Evolutionary conservation across 2,797 vertebrate species (phyloP).

Genomic region (Darevskia mixta): DNA sequence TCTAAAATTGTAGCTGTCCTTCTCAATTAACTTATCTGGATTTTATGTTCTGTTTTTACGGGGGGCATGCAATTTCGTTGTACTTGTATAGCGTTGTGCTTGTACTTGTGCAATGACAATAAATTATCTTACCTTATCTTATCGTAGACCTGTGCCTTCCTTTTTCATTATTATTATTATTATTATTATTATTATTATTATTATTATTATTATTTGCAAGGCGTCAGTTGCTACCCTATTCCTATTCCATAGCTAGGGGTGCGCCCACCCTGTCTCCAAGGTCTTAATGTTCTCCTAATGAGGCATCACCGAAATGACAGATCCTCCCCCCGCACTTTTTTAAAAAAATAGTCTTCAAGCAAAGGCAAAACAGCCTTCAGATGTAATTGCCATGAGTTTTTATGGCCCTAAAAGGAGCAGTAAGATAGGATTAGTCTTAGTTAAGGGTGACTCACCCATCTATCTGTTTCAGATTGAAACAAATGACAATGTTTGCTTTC

Average conservation of each 20-base stretch:
- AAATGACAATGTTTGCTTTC: slow-evolving; percentile 61
- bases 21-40: too few relatives aligned
- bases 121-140: too few relatives aligned
- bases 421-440: slow-evolving; percentile 62
- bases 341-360: slow-evolving; percentile 56
- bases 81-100: too few relatives aligned
- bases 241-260: slow-evolving; percentile 29
- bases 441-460: slow-evolving; percentile 62
- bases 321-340: slow-evolving; percentile 32
- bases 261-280: slow-evolving; percentile 22
- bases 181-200: too few relatives aligned
- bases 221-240: neutral
- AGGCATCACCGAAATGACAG: slow-evolving; percentile 57
- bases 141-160: too few relatives aligned
- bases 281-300: neutral
- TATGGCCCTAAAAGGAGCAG: slow-evolving; percentile 59
- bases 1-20: too few relatives aligned
- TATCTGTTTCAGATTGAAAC: slow-evolving; percentile 63
- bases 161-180: too few relatives aligned
- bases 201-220: too few relatives aligned
- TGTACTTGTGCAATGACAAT: too few relatives aligned
- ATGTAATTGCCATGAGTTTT: slow-evolving; percentile 64
- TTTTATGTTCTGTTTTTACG: too few relatives aligned
- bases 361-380: slow-evolving; percentile 56
- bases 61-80: too few relatives aligned